A percentile compares a stretch with the other conserved stretches of the same genome.
Conservation (phyloP, 1,140 invertebrate genomes). For the Leptinotarsa lineolata region DNA sequence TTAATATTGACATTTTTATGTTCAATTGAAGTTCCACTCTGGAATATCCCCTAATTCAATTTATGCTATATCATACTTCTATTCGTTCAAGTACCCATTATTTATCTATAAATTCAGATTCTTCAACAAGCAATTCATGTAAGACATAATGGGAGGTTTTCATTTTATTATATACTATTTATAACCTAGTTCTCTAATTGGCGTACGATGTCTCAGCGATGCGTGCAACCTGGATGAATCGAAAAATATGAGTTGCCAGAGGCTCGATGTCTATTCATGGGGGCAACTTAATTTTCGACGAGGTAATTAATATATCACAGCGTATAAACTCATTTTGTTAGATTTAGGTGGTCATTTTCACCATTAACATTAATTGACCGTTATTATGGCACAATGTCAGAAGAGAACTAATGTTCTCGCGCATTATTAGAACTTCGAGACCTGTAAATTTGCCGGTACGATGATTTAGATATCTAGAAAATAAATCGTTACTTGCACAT, state of each 20-base stretch:
- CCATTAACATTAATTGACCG: constrained; percentile 2
- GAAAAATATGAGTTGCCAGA: constrained; percentile 3
- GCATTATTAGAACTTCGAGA: background rate
- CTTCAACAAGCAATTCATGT: background rate
- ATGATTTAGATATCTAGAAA: too few species aligned
- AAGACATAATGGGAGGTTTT: constrained; percentile 1
- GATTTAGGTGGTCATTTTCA: constrained; percentile 8
- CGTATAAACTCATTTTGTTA: constrained; percentile 6
- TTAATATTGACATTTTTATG: too few species aligned
- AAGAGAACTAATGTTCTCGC: background rate
- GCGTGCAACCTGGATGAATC: background rate
- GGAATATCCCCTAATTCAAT: too few species aligned
- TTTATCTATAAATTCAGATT: too few species aligned
- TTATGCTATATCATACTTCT: too few species aligned
- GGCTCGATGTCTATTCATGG: constrained; percentile 5
- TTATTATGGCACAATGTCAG: constrained; percentile 3
- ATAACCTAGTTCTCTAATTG: constrained; percentile 8
- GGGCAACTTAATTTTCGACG: constrained; percentile 1
- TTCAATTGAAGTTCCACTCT: too few species aligned
- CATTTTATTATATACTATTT: constrained; percentile 4
- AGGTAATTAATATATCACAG: constrained; percentile 6
- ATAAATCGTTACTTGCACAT: too few species aligned
- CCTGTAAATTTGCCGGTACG: too few species aligned
- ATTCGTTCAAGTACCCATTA: too few species aligned
- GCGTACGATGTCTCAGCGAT: background rate